Evolutionary conservation across 2,888 invertebrate species (phyloP), one percentile per base, ranked within the genome.

Genomic region (Latrodectus elegans): DNA sequence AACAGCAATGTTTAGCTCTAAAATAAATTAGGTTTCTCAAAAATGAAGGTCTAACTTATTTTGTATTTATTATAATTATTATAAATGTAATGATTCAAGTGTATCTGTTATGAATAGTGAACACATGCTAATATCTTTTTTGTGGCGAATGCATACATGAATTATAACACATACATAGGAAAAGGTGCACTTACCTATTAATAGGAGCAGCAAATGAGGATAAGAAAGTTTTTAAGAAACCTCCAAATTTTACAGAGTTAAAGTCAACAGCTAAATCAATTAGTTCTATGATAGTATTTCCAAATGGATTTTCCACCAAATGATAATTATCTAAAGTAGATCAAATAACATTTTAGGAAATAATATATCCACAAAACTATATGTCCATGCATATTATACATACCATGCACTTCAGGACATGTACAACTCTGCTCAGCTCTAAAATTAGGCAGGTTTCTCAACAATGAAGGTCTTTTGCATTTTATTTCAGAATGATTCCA

Each of bases 281-380:
- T 17, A 88, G 60, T 53, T 88, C 82, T 60, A 88, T 60, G 10
- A 83, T 38, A 38, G 74, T 74, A 73, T 64, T 83, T 70, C 82
- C 87, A 78, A 88, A 78, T 26, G 83, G 73, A 78, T 74, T 70
- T 74, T 88, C 78, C 38, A 83, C 87, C 38, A 77, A 12, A 0
- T 52, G 67, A 74, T 73, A 87, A 51, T 72, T 67, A 49, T 81
- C 77, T 64, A n/a, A 78, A 79, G 26, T 52, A 70, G 68, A 26
- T 60, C 15, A 70, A 12, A 38, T 38, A 11, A 12, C 14, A 78
- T 53, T 67, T 22, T 26, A 52, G 53, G 49, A 78, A 17, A 38
- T 0, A 11, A 51, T 8, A 71, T 9, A 22, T 52, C 26, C 49
- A 71, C 8, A 49, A 74, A 51, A 80, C 11, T 17, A 4, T 49